Conservation (phyloP, 2,113 vertebrate species). For the Megaceryle torquata region DNA sequence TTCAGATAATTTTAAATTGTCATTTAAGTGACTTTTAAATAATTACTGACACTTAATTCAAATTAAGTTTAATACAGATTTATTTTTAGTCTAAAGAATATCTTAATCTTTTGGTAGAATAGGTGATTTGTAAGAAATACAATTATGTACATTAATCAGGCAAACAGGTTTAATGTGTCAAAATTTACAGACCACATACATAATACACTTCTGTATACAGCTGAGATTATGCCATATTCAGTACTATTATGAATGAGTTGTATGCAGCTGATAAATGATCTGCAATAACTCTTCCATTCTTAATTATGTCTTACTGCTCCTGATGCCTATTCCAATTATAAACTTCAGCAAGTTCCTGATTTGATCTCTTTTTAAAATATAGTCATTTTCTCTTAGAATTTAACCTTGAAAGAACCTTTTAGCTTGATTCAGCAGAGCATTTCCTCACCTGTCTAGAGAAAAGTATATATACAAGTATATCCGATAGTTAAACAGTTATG, state of each 20-base stretch:
- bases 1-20: not conserved
- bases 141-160: not conserved
- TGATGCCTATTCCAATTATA: not conserved
- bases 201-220: not conserved
- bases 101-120: not conserved
- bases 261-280: not conserved
- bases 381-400: not conserved
- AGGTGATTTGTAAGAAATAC: not conserved
- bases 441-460: not conserved
- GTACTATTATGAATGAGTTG: not conserved
- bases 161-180: not conserved
- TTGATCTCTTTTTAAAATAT: not conserved
- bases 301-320: not conserved
- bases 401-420: not conserved
- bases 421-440: not conserved
- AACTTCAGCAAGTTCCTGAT: not conserved
- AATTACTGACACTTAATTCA: not conserved
- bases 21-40: not conserved
- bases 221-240: not conserved
- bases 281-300: not conserved
- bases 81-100: not conserved
- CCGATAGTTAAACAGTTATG: not conserved
- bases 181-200: not conserved
- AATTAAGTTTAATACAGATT: not conserved
- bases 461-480: not conserved